Conservation (phyloP, 1,140 invertebrate species). For the Sesamia nonagrioides region DNA sequence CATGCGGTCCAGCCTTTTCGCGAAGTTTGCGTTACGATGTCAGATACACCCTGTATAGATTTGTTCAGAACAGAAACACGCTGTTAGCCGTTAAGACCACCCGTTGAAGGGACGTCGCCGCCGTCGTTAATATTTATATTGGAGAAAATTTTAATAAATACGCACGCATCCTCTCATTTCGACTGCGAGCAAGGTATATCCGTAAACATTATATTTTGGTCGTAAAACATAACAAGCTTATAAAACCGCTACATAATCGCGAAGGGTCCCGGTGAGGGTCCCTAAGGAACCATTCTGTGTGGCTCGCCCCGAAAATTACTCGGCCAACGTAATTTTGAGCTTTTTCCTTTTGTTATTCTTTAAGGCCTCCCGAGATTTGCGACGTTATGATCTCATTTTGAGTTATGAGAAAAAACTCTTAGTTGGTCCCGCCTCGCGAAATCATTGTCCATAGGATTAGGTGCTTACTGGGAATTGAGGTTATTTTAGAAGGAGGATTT, state of each 20-base stretch:
- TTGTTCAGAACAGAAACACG: constrained; percentile 17
- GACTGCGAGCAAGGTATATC: constrained; percentile 62
- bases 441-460: constrained; percentile 79
- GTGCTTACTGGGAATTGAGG: constrained; percentile 67
- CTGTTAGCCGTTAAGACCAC: constrained; percentile 12
- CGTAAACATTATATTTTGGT: constrained; percentile 79
- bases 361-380: constrained; percentile 78
- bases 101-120: constrained; percentile 25
- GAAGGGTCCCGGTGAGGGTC: constrained; percentile 66
- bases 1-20: no score
- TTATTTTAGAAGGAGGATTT: constrained; percentile 48
- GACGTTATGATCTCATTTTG: constrained; percentile 85
- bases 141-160: constrained; percentile 47
- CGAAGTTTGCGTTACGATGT: no score
- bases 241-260: constrained; percentile 83
- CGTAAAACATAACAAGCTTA: constrained; percentile 84
- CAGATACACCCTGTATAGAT: no score
- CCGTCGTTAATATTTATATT: constrained; percentile 33
- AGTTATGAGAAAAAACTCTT: constrained; percentile 84
- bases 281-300: constrained; percentile 75
- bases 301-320: constrained; percentile 82
- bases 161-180: constrained; percentile 24
- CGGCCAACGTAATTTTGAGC: constrained; percentile 82
- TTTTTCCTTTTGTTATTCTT: constrained; percentile 84
- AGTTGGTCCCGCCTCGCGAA: constrained; percentile 70